Conservation (phyloP, 2,888 invertebrate species). For the Geotrupes spiniger region DNA sequence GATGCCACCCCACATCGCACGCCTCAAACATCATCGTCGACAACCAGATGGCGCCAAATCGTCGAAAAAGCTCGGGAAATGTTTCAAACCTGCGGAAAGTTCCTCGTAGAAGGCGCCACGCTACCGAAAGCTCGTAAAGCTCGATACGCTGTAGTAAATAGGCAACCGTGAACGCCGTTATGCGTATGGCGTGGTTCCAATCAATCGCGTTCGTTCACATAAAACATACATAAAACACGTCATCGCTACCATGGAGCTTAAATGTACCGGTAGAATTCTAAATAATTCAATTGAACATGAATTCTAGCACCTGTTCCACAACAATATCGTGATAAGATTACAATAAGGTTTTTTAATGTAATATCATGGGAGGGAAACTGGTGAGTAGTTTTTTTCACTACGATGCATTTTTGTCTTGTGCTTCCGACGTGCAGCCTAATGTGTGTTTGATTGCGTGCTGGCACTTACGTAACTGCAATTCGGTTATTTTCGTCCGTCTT, state of each 20-base stretch:
- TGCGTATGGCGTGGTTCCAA: slow-evolving; percentile 25
- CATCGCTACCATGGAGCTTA: slow-evolving; percentile 19
- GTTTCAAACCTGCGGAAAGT: background rate
- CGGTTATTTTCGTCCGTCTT: too few relatives aligned
- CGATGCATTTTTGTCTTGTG: too few relatives aligned
- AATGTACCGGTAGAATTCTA: background rate
- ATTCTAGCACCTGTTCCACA: slow-evolving; percentile 19
- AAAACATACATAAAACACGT: slow-evolving; percentile 17
- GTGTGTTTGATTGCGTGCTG: too few relatives aligned
- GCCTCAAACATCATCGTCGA: too few relatives aligned
- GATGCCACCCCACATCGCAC: too few relatives aligned
- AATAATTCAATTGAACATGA: slow-evolving; percentile 12
- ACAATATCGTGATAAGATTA: slow-evolving; percentile 16
- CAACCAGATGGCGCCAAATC: too few relatives aligned
- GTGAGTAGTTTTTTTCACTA: slow-evolving; percentile 15
- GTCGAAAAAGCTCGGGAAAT: slow-evolving; percentile 3
- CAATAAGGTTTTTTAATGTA: slow-evolving; percentile 15
- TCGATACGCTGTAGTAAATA: slow-evolving; percentile 30
- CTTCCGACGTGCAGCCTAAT: too few relatives aligned
- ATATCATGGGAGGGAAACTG: slow-evolving; percentile 19
- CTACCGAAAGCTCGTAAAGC: slow-evolving; percentile 25
- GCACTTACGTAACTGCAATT: too few relatives aligned
- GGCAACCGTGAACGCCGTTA: slow-evolving; percentile 26
- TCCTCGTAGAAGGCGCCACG: slow-evolving; percentile 19
- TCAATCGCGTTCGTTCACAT: slow-evolving; percentile 18